Evolutionary conservation across 2,797 vertebrate species (phyloP).

Genomic region (Malurus splendens): DNA sequence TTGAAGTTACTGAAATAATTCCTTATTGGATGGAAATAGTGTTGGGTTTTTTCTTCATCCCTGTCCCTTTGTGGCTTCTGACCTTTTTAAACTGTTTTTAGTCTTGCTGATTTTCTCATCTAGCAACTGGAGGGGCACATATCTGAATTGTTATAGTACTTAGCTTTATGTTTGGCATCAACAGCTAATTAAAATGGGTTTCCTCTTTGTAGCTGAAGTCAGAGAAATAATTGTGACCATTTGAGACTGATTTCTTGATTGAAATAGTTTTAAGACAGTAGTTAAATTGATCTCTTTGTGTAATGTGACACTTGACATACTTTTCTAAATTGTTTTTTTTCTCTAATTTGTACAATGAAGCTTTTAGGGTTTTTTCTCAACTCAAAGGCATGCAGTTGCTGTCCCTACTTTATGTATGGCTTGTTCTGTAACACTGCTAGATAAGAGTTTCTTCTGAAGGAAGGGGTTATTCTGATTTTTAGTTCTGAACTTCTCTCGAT

Average conservation of each 20-base stretch:
- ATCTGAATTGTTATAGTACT: not conserved
- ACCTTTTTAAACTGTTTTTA: not conserved
- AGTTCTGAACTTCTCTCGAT: not conserved
- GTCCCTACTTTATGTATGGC: not conserved
- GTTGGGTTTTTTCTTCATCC: not conserved
- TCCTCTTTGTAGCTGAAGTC: not conserved
- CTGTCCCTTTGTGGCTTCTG: not conserved
- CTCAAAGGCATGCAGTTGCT: not conserved
- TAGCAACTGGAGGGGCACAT: not conserved
- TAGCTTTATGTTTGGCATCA: not conserved
- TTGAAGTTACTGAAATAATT: not conserved
- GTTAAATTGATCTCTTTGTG: not conserved
- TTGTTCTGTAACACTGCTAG: not conserved
- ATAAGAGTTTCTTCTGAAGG: not conserved
- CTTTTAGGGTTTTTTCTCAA: fast-evolving
- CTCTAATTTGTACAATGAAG: not conserved
- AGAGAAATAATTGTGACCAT: not conserved
- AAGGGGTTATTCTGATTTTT: not conserved
- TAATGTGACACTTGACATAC: not conserved
- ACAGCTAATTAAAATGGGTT: not conserved
- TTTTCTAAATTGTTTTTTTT: not conserved
- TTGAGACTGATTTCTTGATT: not conserved
- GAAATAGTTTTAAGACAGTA: not conserved
- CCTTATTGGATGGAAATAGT: not conserved
- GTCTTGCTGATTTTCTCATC: not conserved